These are phyloP conservation scores for Tangara arthus DNA, from an alignment of 2,797 vertebrate genomes.

Conservation along the genomic window DNA sequence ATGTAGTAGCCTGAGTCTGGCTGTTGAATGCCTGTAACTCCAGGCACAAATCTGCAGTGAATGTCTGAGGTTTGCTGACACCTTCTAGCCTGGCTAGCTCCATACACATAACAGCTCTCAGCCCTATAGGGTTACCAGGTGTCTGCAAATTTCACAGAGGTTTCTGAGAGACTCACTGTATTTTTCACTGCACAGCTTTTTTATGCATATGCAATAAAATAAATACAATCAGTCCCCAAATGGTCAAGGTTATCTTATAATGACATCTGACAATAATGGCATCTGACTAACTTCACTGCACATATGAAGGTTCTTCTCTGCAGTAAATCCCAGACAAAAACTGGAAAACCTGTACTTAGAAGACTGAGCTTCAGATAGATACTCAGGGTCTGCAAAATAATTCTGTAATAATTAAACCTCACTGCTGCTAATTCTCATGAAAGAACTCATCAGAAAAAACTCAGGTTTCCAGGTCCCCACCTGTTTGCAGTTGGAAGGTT, in stretches of 20 bases:
- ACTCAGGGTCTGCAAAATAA: neutral
- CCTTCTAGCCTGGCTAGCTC: neutral
- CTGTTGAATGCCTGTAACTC: neutral
- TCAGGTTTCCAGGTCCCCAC: neutral
- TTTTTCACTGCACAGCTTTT: neutral
- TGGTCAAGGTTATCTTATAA: neutral
- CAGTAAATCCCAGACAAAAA: neutral
- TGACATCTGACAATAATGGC: neutral
- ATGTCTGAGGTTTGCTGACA: neutral
- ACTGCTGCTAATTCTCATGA: neutral
- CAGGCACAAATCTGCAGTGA: neutral
- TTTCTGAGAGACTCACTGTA: neutral
- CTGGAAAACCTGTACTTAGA: neutral
- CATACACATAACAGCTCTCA: neutral
- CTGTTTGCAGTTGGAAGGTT: neutral
- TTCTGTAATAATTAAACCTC: neutral
- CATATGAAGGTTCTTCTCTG: neutral
- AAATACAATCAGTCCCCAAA: neutral
- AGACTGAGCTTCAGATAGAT: neutral
- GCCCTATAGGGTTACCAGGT: neutral
- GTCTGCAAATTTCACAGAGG: neutral
- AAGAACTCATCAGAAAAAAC: neutral
- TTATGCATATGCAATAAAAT: neutral
- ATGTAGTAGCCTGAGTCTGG: rapidly evolving
- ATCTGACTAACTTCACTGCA: neutral